These are phyloP conservation scores for Cygnus olor DNA, from an alignment of 2,797 vertebrate genomes.

Conservation along the genomic window DNA sequence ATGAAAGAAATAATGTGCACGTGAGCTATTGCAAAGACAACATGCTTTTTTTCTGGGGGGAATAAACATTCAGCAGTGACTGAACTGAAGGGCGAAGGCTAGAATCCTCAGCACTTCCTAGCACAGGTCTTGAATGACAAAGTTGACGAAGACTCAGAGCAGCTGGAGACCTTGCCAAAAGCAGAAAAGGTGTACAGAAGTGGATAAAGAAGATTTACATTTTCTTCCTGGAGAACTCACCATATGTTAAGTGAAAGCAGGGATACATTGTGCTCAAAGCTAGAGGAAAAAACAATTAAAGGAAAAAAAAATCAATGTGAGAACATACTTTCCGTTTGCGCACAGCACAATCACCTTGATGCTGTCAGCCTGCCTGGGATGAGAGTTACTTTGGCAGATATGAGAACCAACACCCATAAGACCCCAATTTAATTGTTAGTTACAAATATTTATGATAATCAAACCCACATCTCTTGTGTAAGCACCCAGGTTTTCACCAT, in stretches of 20 bases:
- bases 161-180: not conserved
- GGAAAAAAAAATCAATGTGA: not conserved
- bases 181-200: not conserved
- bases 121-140: not conserved
- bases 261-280: not conserved
- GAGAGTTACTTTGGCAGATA: not conserved
- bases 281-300: not conserved
- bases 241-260: not conserved
- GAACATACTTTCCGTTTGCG: not conserved
- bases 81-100: not conserved
- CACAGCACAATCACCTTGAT: not conserved
- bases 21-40: not conserved
- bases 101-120: not conserved
- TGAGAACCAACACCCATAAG: not conserved
- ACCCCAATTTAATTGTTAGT: constrained; percentile 39
- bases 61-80: not conserved
- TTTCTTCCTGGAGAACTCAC: not conserved
- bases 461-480: not conserved
- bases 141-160: not conserved
- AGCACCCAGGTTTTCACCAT: not conserved
- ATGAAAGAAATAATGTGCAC: not conserved
- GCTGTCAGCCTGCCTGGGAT: not conserved
- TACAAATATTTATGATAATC: constrained; percentile 24
- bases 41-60: not conserved
- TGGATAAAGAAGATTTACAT: not conserved